Evolutionary conservation across 1,140 invertebrate species (phyloP), one percentile per base, ranked within the genome.

Genomic region (Macrobrachium rosenbergii): DNA sequence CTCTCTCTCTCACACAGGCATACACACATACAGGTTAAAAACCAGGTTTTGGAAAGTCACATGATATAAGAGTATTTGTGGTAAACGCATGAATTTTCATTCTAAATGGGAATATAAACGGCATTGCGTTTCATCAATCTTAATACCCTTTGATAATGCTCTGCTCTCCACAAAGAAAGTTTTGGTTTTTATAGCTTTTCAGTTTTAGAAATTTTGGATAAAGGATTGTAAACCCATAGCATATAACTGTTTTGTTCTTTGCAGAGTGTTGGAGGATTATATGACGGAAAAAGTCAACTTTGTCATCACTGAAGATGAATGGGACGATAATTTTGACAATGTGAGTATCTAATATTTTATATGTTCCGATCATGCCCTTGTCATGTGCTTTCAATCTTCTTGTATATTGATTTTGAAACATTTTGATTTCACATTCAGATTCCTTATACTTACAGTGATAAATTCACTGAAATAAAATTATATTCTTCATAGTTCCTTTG

Each of bases 291-390:
- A 83, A 77, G 82, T 83, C 28, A n/a, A 83, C 16, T 77, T 83
- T 83, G 82, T 83, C n/a, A 62, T 83, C 58, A 83, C 58, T 77
- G 73, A 83, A 17, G 60, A 76, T 60, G 63, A n/a, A 1, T 83
- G 82, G 82, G 82, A 83, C 63, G 73, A 83, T n/a, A 76, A 77
- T 23, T 83, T 83, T 83, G 82, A 83, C 37, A 73, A 83, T 59
- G 82, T 83, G 14, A 77, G 82, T 77, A 21, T 43, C 10, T 2
- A 23, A 52, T 52, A 12, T 52, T 52, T 52, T 8, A 8, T 52
- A 52, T 5, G 8, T 52, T 52, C 12, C 6, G 52, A 52, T 52
- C 52, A 52, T 52, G 52, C 0, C 12, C 12, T 52, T 52, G 52
- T 52, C 52, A 52, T 52, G 7, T 12, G 12, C 7, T 52, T 10